Evolutionary conservation across 2,113 vertebrate genomes (phyloP).

Genomic region (Arvicanthis niloticus): DNA sequence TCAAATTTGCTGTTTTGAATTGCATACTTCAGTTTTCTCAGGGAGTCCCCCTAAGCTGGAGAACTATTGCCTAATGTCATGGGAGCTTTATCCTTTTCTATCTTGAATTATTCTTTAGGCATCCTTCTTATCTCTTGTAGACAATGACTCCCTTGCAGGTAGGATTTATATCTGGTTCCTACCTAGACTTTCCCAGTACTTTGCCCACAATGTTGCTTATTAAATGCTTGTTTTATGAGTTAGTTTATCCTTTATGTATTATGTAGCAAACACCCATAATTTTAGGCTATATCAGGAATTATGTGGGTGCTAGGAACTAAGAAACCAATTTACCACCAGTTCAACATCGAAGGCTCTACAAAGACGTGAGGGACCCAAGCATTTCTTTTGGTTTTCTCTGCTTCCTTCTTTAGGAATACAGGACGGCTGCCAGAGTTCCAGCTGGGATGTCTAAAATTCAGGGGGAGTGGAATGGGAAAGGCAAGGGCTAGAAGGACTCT

Average conservation of each 20-base stretch:
- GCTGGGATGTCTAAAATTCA: neutral
- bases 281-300: neutral
- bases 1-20: neutral
- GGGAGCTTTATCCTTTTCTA: neutral
- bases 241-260: neutral
- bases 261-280: neutral
- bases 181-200: neutral
- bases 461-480: neutral
- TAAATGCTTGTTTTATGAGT: constrained; percentile 30
- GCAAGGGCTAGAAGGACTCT: neutral
- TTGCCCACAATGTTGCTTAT: neutral
- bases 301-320: neutral
- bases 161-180: neutral
- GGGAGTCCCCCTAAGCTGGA: neutral
- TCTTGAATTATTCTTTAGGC: neutral
- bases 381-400: neutral
- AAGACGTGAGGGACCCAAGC: neutral
- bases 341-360: neutral
- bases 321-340: neutral
- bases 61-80: neutral
- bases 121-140: neutral
- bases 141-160: neutral
- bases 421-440: neutral
- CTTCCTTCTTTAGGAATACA: neutral
- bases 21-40: neutral